Percentiles rank a stretch among this genome's conserved stretches.
phyloP scores from a whole-genome alignment of 2,113 vertebrate genomes.

The Pituophis catenifer region DNA sequence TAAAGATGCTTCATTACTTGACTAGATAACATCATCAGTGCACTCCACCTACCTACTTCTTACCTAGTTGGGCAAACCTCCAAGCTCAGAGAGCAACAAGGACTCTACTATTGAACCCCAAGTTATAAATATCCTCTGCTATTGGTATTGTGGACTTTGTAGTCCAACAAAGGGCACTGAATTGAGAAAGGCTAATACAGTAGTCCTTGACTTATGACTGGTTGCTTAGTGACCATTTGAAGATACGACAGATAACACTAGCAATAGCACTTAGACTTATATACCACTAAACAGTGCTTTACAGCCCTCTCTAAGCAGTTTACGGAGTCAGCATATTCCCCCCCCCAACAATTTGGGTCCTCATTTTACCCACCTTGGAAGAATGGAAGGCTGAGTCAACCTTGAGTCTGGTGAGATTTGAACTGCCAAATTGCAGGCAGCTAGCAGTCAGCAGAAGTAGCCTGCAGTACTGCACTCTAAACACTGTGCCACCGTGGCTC shows the following conservation, averaged over 20 bases:
- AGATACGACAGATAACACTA: not conserved
- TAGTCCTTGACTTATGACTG: not conserved
- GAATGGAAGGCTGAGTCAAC: too few species aligned
- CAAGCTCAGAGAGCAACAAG: not conserved
- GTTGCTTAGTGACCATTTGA: not conserved
- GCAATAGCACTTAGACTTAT: too few species aligned
- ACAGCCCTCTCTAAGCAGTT: too few species aligned
- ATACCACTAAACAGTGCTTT: too few species aligned
- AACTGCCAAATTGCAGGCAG: too few species aligned
- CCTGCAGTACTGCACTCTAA: too few species aligned
- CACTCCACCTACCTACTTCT: not conserved
- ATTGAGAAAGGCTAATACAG: not conserved
- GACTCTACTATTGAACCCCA: not conserved
- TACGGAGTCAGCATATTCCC: too few species aligned
- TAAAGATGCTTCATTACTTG: not conserved
- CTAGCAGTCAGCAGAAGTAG: too few species aligned
- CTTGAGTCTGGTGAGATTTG: too few species aligned
- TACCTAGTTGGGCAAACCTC: not conserved
- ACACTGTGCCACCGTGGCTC: too few species aligned
- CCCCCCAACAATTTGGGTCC: too few species aligned
- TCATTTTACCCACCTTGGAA: too few species aligned
- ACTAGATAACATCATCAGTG: not conserved
- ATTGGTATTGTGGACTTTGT: not conserved
- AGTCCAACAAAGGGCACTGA: not conserved
- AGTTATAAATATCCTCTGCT: not conserved